These are phyloP conservation scores for Germaria angustata DNA, from an alignment of 2,888 invertebrate genomes.

Conservation along the genomic window DNA sequence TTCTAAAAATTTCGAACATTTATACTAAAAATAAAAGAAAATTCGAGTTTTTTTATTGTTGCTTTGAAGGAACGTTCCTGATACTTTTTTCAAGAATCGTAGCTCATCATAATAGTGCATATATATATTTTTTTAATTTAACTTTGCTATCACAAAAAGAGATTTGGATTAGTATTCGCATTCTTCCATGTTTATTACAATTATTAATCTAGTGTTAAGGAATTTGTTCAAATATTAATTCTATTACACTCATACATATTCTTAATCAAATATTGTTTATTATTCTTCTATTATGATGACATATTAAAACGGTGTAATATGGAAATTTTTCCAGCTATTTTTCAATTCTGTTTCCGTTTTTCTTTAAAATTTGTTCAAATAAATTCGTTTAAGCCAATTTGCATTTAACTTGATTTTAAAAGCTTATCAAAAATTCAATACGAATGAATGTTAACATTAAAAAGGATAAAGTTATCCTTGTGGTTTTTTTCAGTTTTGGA, in stretches of 20 bases:
- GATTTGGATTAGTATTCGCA: too few relatives aligned
- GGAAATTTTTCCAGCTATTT: neutral
- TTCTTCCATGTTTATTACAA: too few relatives aligned
- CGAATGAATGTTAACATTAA: conserved; percentile 45
- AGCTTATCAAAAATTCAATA: conserved; percentile 51
- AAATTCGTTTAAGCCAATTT: conserved; percentile 53
- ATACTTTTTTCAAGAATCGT: too few relatives aligned
- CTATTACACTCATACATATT: neutral
- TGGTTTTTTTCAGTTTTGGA: neutral
- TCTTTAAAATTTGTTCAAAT: conserved; percentile 24
- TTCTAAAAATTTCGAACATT: too few relatives aligned
- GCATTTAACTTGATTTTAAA: conserved; percentile 53
- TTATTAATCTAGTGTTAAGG: neutral
- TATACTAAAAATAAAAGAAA: too few relatives aligned
- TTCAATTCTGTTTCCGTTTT: neutral
- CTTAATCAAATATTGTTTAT: too few relatives aligned
- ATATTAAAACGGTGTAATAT: conserved; percentile 8
- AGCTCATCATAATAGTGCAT: too few relatives aligned
- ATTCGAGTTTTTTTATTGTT: too few relatives aligned
- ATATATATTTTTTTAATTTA: too few relatives aligned
- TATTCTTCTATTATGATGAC: neutral
- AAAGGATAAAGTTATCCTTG: conserved; percentile 47
- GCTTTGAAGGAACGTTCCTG: too few relatives aligned
- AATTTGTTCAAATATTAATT: neutral
- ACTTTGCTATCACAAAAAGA: too few relatives aligned